Evolutionary conservation across 2,113 vertebrate species (phyloP).

Genomic region (Cynocephalus volans): DNA sequence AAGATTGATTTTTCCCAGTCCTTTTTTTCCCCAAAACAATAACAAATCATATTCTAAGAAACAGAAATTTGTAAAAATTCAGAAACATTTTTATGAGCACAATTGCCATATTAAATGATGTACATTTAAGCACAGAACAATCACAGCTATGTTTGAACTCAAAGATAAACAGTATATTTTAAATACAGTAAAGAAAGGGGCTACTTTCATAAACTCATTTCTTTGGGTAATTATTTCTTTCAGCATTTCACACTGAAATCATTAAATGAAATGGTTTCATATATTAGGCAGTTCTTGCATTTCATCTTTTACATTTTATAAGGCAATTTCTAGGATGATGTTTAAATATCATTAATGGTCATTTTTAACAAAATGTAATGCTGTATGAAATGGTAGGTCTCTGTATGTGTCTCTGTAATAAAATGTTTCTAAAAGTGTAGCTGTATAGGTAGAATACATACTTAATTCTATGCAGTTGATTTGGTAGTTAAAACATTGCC

Average conservation of each 20-base stretch:
- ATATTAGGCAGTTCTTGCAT: neutral
- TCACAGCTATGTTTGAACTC: conserved; percentile 30
- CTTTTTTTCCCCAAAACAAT: neutral
- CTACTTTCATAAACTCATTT: conserved; percentile 2
- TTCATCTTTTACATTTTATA: conserved; percentile 20
- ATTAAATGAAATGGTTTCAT: conserved; percentile 48
- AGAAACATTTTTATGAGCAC: neutral
- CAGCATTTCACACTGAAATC: neutral
- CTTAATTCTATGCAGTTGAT: neutral
- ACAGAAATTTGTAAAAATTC: neutral
- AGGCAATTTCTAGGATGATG: neutral
- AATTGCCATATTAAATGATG: neutral
- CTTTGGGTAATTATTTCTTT: conserved; percentile 9
- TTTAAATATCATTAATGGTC: conserved; percentile 9
- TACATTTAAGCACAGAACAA: neutral
- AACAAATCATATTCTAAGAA: neutral
- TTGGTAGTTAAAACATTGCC: neutral
- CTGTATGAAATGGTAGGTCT: neutral
- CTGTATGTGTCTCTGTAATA: neutral
- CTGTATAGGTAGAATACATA: neutral
- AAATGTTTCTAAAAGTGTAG: neutral
- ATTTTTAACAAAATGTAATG: conserved; percentile 14
- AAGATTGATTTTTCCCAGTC: neutral
- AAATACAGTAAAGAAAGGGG: neutral
- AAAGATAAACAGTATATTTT: neutral